Conservation (phyloP, 2,888 invertebrate species). For the Conus canariensis region DNA sequence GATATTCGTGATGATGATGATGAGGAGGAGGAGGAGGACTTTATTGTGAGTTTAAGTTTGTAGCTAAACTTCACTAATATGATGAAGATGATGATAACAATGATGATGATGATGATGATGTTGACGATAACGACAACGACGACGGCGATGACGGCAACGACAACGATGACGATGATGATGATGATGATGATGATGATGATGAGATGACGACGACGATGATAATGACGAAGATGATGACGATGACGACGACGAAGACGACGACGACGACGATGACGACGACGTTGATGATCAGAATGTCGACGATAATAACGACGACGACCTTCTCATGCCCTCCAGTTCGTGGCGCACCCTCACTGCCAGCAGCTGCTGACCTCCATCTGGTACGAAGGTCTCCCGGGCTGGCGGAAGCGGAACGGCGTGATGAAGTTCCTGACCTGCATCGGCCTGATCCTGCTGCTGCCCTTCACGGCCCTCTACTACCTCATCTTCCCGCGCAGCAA, state of each 20-base stretch:
- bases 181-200: background rate
- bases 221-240: background rate
- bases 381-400: conserved; percentile 81
- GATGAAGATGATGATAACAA: background rate
- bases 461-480: conserved; percentile 80
- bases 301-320: too few relatives aligned
- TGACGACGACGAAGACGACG: background rate
- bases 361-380: conserved; percentile 82
- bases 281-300: too few relatives aligned
- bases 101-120: background rate
- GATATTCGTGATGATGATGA: too few relatives aligned
- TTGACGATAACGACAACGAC: background rate
- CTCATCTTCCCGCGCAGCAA: conserved; percentile 80
- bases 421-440: conserved; percentile 79
- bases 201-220: background rate
- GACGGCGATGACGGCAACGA: background rate
- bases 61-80: too few relatives aligned
- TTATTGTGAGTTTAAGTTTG: too few relatives aligned
- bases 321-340: conserved; percentile 78
- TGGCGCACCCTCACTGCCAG: conserved; percentile 82
- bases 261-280: background rate
- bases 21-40: background rate
- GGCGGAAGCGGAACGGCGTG: conserved; percentile 79
- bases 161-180: background rate
- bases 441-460: conserved; percentile 78